These are phyloP conservation scores for Eilema sororculum DNA, from an alignment of 2,888 invertebrate species.

Conservation along the genomic window DNA sequence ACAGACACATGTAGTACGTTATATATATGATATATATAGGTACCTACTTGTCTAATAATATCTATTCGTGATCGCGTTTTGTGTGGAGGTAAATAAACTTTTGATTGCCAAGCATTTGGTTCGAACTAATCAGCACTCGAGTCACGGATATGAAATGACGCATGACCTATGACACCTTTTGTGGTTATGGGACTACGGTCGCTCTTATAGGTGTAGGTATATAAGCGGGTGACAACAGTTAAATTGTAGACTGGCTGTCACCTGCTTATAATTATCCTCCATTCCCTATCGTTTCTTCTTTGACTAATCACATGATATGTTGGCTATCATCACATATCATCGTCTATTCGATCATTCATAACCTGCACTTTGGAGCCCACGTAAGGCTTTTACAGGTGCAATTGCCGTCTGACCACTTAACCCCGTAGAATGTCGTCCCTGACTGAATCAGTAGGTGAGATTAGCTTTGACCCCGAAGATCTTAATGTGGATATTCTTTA, in stretches of 20 bases:
- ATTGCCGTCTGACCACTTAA: not conserved
- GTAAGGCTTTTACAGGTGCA: no score
- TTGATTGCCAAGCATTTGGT: not conserved
- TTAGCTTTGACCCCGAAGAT: no score
- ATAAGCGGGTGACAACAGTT: not conserved
- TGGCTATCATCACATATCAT: no score
- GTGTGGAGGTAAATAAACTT: not conserved
- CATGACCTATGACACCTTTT: not conserved
- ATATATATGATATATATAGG: no score
- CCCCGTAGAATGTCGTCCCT: not conserved
- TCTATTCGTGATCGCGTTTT: not conserved
- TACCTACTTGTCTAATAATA: not conserved
- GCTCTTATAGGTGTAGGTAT: not conserved
- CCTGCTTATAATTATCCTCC: not conserved
- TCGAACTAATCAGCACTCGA: not conserved
- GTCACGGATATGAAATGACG: not conserved
- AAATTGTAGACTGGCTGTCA: not conserved
- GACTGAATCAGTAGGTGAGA: not conserved
- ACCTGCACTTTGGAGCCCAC: not conserved
- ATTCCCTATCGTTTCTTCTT: not conserved
- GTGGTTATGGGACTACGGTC: not conserved
- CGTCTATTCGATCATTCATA: not conserved
- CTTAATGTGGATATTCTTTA: no score
- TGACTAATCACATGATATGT: not conserved
- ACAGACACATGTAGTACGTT: constrained; percentile 23